A percentile compares a stretch with the other conserved stretches of the same genome.
Evolutionary conservation across 2,113 vertebrate species (phyloP).

Genomic region (Erythrolamprus reginae): DNA sequence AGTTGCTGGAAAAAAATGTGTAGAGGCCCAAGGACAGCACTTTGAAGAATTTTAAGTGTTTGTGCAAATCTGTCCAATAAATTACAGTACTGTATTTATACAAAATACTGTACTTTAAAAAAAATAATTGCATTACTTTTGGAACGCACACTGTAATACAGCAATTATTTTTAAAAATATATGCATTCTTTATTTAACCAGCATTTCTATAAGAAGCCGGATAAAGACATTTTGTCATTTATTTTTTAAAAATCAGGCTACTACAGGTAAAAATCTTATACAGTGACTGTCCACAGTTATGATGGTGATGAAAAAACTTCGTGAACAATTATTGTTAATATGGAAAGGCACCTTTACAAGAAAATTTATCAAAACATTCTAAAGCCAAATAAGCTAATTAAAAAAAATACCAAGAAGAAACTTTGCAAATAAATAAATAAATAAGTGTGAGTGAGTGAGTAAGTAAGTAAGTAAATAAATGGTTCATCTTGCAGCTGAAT

Average conservation of each 20-base stretch:
- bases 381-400: neutral
- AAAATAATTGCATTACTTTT: too few relatives aligned
- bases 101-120: too few relatives aligned
- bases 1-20: too few relatives aligned
- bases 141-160: too few relatives aligned
- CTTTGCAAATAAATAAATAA: too few relatives aligned
- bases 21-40: too few relatives aligned
- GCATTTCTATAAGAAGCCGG: neutral
- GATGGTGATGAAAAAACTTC: neutral
- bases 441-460: too few relatives aligned
- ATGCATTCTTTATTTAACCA: neutral
- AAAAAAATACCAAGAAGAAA: neutral
- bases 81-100: too few relatives aligned
- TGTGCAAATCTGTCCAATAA: too few relatives aligned
- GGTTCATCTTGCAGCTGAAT: neutral
- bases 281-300: neutral
- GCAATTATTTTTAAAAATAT: neutral
- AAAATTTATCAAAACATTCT: neutral
- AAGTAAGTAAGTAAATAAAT: too few relatives aligned
- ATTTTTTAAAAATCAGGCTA: neutral
- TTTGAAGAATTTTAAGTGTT: too few relatives aligned
- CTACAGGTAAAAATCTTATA: neutral
- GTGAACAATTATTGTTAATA: neutral
- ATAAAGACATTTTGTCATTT: neutral
- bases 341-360: neutral